Evolutionary conservation across 2,113 vertebrate genomes (phyloP).

Genomic region (Sander lucioperca): DNA sequence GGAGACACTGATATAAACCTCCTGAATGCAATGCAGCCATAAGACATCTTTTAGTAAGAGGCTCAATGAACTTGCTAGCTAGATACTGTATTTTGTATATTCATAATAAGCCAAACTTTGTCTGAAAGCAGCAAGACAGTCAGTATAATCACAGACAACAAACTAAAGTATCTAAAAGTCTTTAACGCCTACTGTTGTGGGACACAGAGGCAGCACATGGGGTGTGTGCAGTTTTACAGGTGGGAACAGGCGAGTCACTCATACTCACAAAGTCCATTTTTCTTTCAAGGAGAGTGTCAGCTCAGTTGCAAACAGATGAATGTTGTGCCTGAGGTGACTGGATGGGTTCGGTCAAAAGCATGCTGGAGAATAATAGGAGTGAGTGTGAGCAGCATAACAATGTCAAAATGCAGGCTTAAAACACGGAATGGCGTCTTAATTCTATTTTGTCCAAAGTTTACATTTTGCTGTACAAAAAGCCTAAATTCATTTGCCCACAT

Average conservation of each 20-base stretch:
- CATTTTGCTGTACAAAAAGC: background rate
- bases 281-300: slow-evolving; percentile 38
- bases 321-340: slow-evolving; percentile 42
- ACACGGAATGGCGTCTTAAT: background rate
- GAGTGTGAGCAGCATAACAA: slow-evolving; percentile 38
- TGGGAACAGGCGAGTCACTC: slow-evolving; percentile 37
- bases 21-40: background rate
- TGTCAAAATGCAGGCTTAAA: slow-evolving; percentile 8
- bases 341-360: slow-evolving; percentile 53
- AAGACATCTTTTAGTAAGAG: slow-evolving; percentile 5
- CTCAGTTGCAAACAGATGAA: slow-evolving; percentile 51
- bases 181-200: background rate
- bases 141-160: background rate
- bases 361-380: slow-evolving; percentile 51
- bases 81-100: background rate
- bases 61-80: background rate
- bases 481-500: background rate
- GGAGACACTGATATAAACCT: background rate
- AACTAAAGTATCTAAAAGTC: background rate
- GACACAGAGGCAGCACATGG: background rate
- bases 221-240: slow-evolving; percentile 24
- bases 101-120: background rate
- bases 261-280: slow-evolving; percentile 38
- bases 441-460: background rate
- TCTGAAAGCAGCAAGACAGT: background rate